A percentile compares a stretch with the other conserved stretches of the same genome.
Evolutionary conservation across 2,797 vertebrate genomes (phyloP).

Genomic region (Cirrhinus mrigala): DNA sequence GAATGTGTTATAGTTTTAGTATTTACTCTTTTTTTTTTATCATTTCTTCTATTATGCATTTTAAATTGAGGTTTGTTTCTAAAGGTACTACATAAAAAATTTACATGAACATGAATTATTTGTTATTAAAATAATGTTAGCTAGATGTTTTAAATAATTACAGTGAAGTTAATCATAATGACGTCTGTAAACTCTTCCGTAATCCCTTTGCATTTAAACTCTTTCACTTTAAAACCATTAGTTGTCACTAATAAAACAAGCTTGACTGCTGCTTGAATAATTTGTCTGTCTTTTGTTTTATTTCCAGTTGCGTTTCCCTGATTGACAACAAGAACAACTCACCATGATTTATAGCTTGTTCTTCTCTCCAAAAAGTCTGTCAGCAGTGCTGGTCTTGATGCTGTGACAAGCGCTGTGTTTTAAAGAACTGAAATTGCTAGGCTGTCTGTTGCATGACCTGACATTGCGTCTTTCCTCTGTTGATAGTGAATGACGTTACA

Average conservation of each 20-base stretch:
- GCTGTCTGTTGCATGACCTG: neutral
- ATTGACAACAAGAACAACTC: neutral
- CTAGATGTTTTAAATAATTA: neutral
- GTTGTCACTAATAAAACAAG: neutral
- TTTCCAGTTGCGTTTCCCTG: neutral
- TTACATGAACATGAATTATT: neutral
- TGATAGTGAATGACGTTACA: neutral
- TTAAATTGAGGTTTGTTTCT: neutral
- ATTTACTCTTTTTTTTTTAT: neutral
- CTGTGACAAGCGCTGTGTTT: neutral
- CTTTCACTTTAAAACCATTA: neutral
- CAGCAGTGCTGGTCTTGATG: neutral
- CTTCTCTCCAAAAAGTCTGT: neutral
- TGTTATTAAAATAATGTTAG: neutral
- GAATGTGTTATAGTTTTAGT: neutral
- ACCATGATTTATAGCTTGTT: constrained; percentile 3
- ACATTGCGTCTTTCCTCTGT: neutral
- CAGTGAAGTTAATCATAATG: neutral
- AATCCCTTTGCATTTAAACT: neutral
- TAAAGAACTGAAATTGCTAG: neutral
- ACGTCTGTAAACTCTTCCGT: neutral
- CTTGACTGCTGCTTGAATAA: neutral
- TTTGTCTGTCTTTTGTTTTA: neutral
- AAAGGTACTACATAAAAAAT: neutral
- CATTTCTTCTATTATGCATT: neutral